Percentiles rank a stretch among this genome's conserved stretches.
Conservation (phyloP, 2,797 vertebrate genomes). For the Rhinophrynus dorsalis region DNA sequence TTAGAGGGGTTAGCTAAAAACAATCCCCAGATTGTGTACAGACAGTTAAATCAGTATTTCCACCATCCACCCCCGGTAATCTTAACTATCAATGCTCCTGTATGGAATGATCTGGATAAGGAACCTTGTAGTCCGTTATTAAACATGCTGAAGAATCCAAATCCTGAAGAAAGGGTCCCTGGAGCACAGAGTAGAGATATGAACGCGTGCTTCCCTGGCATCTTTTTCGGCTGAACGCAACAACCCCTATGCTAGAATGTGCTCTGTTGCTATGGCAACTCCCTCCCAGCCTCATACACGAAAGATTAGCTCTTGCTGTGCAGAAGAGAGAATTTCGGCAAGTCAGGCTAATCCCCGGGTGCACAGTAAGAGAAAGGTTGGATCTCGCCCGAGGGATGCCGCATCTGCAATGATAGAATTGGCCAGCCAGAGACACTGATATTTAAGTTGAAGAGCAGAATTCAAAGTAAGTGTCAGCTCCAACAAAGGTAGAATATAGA, state of each 20-base stretch:
- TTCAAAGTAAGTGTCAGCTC: constrained; percentile 74
- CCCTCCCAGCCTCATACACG: constrained; percentile 78
- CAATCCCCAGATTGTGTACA: not conserved
- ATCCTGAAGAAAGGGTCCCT: constrained; percentile 68
- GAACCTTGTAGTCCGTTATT: constrained; percentile 56
- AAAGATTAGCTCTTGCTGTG: constrained; percentile 83
- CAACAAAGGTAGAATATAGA: constrained; percentile 66
- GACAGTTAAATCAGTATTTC: not conserved
- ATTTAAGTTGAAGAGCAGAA: constrained; percentile 76
- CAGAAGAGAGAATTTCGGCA: constrained; percentile 80
- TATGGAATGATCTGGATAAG: constrained; percentile 65
- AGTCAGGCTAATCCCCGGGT: constrained; percentile 81
- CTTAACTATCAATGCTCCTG: constrained; percentile 57
- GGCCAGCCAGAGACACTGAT: constrained; percentile 74
- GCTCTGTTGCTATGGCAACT: constrained; percentile 81
- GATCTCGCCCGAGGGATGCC: constrained; percentile 76
- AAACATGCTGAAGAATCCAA: constrained; percentile 69
- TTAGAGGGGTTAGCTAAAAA: not conserved
- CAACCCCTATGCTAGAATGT: constrained; percentile 79
- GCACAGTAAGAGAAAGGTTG: constrained; percentile 78
- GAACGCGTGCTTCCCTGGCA: constrained; percentile 70
- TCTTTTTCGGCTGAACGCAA: constrained; percentile 75
- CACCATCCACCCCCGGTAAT: not conserved
- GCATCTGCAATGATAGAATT: constrained; percentile 72
- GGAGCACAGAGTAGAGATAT: constrained; percentile 66